phyloP scores from a whole-genome alignment of 2,888 invertebrate genomes.

The Prostheceraeus crozeri region DNA sequence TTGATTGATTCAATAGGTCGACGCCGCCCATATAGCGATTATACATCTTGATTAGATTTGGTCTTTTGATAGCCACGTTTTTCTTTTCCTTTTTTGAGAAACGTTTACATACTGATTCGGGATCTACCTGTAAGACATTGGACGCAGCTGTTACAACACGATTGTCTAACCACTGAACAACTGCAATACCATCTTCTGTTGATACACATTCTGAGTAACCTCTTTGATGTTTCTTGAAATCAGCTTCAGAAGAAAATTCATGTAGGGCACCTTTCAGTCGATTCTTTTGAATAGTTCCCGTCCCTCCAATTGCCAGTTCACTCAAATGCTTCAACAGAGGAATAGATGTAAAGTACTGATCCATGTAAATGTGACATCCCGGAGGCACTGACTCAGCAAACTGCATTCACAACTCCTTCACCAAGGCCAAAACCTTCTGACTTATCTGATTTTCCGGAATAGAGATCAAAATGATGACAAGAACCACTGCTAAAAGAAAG shows the following conservation, averaged over 20 bases:
- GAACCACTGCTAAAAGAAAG: neutral
- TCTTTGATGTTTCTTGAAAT: neutral
- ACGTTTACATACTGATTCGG: conserved; percentile 2
- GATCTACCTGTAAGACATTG: neutral
- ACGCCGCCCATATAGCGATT: conserved; percentile 13
- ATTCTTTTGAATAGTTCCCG: conserved; percentile 9
- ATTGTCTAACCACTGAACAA: conserved; percentile 20
- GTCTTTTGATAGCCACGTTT: neutral
- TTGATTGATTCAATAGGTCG: conserved; percentile 20
- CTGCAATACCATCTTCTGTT: neutral
- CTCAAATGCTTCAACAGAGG: neutral
- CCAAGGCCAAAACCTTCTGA: neutral
- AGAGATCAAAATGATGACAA: conserved; percentile 9
- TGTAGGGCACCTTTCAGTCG: neutral
- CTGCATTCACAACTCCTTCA: neutral
- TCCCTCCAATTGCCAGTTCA: neutral
- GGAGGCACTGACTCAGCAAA: neutral
- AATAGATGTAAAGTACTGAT: conserved; percentile 11
- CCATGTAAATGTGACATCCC: conserved; percentile 6
- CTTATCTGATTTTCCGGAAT: neutral
- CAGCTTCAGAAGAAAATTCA: neutral
- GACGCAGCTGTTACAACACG: neutral
- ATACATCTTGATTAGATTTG: conserved; percentile 5
- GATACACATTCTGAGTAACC: conserved; percentile 5
- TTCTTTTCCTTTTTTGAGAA: neutral